Percentiles rank a stretch among this genome's conserved stretches.
Conservation (phyloP, 2,113 vertebrate genomes). For the Procavia capensis region DNA sequence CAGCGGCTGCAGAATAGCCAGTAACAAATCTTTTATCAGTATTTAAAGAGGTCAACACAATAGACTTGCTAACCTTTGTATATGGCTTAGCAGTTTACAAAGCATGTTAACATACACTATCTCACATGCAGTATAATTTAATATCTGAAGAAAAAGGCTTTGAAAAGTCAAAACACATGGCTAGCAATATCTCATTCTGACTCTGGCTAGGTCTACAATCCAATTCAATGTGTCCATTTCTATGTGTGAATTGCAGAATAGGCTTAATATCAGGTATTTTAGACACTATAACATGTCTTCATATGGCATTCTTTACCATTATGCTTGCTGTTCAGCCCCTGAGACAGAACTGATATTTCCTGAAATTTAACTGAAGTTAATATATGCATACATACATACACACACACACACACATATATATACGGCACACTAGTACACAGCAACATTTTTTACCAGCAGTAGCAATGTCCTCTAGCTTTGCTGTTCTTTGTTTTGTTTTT, state of each 20-base stretch:
- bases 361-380: conserved; percentile 10
- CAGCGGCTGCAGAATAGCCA: neutral
- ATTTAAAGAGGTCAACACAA: conserved; percentile 48
- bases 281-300: neutral
- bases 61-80: neutral
- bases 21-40: conserved; percentile 14
- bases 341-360: neutral
- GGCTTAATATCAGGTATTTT: neutral
- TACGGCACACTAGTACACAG: neutral
- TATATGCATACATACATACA: too few species aligned
- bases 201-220: neutral
- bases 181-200: neutral
- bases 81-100: conserved; percentile 23
- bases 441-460: neutral
- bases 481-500: neutral
- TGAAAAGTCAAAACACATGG: neutral
- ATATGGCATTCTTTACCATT: neutral
- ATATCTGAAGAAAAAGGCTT: neutral
- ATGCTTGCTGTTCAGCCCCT: neutral
- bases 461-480: too few species aligned
- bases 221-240: neutral
- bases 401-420: too few species aligned
- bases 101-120: neutral
- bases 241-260: neutral
- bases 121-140: neutral